phyloP scores from a whole-genome alignment of 2,113 vertebrate species.

The Menura novaehollandiae region DNA sequence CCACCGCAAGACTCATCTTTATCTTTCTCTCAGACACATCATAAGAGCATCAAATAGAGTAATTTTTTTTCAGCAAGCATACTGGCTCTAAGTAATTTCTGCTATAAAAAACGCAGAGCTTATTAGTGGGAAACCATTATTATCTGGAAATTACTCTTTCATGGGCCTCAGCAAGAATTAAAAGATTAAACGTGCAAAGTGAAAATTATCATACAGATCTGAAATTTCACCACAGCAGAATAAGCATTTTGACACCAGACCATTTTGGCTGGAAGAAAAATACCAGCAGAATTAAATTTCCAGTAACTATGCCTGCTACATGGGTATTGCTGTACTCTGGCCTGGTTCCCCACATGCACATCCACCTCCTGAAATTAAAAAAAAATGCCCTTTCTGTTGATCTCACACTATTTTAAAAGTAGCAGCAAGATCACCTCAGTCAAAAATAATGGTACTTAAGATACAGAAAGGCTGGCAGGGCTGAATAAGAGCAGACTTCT shows the following conservation, averaged over 20 bases:
- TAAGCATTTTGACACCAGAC: background rate
- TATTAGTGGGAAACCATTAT: slow-evolving; percentile 10
- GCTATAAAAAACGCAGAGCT: background rate
- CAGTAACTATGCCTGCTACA: background rate
- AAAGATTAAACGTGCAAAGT: background rate
- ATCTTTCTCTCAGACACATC: background rate
- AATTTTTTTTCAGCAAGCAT: background rate
- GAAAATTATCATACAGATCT: slow-evolving; percentile 4
- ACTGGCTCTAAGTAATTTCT: background rate
- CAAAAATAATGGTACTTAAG: background rate
- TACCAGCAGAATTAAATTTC: background rate
- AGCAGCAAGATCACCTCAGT: background rate
- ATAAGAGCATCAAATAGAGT: background rate
- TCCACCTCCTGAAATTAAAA: background rate
- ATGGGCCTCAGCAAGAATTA: background rate
- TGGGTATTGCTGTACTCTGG: background rate
- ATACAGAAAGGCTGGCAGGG: background rate
- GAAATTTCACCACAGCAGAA: background rate
- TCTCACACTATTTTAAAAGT: background rate
- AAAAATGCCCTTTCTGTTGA: background rate
- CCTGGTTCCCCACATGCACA: background rate
- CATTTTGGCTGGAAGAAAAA: background rate
- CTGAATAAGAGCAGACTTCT: background rate
- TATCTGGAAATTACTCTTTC: slow-evolving; percentile 20
- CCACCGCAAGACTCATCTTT: accelerated